Evolutionary conservation across 2,797 vertebrate genomes (phyloP).

Genomic region (Sebastes miniatus): DNA sequence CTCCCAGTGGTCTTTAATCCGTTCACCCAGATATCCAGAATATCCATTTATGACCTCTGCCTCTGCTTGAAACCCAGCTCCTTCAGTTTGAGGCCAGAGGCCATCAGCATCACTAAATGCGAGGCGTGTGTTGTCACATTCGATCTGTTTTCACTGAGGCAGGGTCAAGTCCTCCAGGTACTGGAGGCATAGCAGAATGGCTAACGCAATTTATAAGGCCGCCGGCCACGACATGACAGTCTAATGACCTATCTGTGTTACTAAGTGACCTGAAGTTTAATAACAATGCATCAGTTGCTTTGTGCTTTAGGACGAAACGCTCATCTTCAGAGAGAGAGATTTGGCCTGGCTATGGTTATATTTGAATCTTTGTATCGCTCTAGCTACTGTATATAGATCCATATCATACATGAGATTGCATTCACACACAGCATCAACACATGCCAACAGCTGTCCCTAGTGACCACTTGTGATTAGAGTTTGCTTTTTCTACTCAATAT

Average conservation of each 20-base stretch:
- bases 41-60: slow-evolving; percentile 20
- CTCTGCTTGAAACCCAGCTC: slow-evolving; percentile 4
- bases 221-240: slow-evolving; percentile 5
- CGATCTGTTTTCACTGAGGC: slow-evolving; percentile 26
- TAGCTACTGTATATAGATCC: neutral
- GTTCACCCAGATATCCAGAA: slow-evolving; percentile 11
- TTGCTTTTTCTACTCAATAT: neutral
- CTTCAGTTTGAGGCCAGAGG: slow-evolving; percentile 9
- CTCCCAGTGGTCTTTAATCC: slow-evolving; percentile 9
- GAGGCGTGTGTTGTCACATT: slow-evolving; percentile 47
- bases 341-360: neutral
- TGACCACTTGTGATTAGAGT: neutral
- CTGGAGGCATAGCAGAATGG: slow-evolving; percentile 33
- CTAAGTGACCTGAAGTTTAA: slow-evolving; percentile 47
- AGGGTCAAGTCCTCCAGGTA: slow-evolving; percentile 35
- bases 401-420: neutral
- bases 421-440: neutral
- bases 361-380: neutral
- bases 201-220: slow-evolving; percentile 38
- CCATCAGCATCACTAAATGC: slow-evolving; percentile 25
- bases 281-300: slow-evolving; percentile 19
- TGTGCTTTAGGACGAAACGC: neutral
- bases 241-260: slow-evolving; percentile 30
- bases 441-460: neutral
- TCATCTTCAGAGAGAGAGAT: neutral